Evolutionary conservation across 92 coral and sea anemone genomes (phyloP), one percentile per base, ranked within the genome.

Genomic region (Phenganax subtilis): DNA sequence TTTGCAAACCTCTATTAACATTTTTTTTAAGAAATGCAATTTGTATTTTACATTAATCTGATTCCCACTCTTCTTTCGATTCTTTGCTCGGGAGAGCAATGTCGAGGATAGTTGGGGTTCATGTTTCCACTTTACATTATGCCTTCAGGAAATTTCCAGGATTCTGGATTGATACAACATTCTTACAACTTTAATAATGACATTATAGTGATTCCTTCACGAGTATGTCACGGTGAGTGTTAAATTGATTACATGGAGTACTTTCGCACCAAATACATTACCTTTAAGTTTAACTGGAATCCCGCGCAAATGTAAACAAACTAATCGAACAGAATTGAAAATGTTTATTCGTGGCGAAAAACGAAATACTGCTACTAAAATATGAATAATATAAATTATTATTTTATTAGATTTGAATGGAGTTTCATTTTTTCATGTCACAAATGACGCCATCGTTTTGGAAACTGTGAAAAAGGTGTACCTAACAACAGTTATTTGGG

Each of bases 401-500:
- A 68, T 68, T 30, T 68, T 12, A 25, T 60, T 85, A 92, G 97
- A 70, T 51, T 84, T 92, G 55, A 84, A 51, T 29, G 67, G 58
- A 53, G 75, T 72, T 71, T 92, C 99, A 28, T 96, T 90, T 88
- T 96, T 96, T 80, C 80, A 79, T 77, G 90, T 92, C 29, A 83
- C 87, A 52, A 89, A 89, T 65, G 88, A 90, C 15, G 97, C 97
- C 52, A 92, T 96, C 56, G 88, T 96, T 51, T 85, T 96, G 71
- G 99, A 96, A 71, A 92, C 99, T 17, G 93, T 96, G 0, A 96
- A 96, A 82, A 96, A 86, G 90, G 99, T 96, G 29, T 28, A 91
- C 77, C 3, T 57, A 2, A 25, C 52, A 15, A 65, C 30, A 10
- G 53, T 80, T 54, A 6, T 31, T 47, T 74, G 47, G 59, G 79